phyloP scores from a whole-genome alignment of 1,140 invertebrate genomes.

The Formica exsecta region DNA sequence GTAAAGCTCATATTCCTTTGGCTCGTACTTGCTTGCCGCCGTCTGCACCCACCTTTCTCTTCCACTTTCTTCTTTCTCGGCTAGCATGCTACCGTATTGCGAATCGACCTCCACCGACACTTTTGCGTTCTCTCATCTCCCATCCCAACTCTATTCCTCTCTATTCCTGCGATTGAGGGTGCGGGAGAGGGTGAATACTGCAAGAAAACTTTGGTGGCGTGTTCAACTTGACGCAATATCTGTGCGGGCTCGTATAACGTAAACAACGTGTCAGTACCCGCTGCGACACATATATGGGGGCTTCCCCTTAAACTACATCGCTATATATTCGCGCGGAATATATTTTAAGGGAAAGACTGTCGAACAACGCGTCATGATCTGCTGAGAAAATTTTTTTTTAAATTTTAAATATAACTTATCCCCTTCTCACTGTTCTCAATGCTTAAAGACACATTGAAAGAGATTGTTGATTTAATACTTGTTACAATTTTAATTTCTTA shows the following conservation, averaged over 20 bases:
- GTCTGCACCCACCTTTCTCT: not conserved
- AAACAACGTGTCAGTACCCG: constrained; percentile 66
- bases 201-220: constrained; percentile 73
- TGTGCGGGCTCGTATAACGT: constrained; percentile 68
- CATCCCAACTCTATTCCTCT: not conserved
- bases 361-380: not conserved
- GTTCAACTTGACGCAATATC: constrained; percentile 77
- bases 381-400: too few relatives aligned
- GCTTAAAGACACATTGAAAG: too few relatives aligned
- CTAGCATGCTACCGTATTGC: constrained; percentile 43
- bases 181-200: constrained; percentile 33
- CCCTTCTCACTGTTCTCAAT: not conserved
- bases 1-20: constrained; percentile 63
- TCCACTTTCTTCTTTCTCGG: constrained; percentile 28
- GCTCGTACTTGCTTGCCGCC: constrained; percentile 35
- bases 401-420: not conserved
- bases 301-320: constrained; percentile 38
- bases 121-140: constrained; percentile 40
- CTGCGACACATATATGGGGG: constrained; percentile 61
- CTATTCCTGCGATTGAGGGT: constrained; percentile 11
- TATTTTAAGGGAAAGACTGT: constrained; percentile 36
- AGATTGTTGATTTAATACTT: not conserved
- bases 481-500: not conserved
- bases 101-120: constrained; percentile 56
- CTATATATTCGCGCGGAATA: constrained; percentile 38